Evolutionary conservation across 2,113 vertebrate species (phyloP), one percentile per base, ranked within the genome.

Genomic region (Hirundichthys speculiger): DNA sequence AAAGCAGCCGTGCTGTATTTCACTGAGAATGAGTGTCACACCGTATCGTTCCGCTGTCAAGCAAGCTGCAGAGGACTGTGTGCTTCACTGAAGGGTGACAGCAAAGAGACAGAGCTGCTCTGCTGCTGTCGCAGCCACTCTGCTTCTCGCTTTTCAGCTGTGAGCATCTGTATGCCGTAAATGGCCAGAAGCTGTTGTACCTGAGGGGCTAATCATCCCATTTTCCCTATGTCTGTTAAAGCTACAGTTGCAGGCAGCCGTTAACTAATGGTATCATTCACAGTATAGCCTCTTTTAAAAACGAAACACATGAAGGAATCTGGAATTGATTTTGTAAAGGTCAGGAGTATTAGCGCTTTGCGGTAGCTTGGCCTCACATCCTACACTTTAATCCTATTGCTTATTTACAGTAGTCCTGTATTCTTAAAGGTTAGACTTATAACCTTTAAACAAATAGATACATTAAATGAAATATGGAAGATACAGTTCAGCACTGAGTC

Each of bases 71-170:
- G 78, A 81, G 75, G 66, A 53, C 76, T 53, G 45, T n/a, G 74
- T 63, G 77, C 83, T 80, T 67, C 79, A 83, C 79, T 85, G 89
- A 86, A 78, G 80, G 80, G 78, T 86, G 88, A 90, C 89, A 79
- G 79, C 43, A 45, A 45, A 75, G 70, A 80, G 83, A 89, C 65
- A 81, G 69, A 50, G 64, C 63, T 52, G 49, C 79, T 68, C 86
- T 73, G 78, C 75, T 73, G 53, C 76, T 91, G 84, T 86, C 88
- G 87, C 30, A 68, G 77, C 68, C 67, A 64, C 53, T 84, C 73
- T 69, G 30, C 52, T 47, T 79, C 69, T 60, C 61, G 6, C 59
- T 64, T 77, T 64, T 75, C 66, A 59, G 55, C 72, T 68, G 34
- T 40, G 56, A 76, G 56, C 70, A 51, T 25, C 64, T 34, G 58